These are phyloP conservation scores for Rotaria magnacalcarata DNA, from an alignment of 2,888 invertebrate species.

Conservation along the genomic window DNA sequence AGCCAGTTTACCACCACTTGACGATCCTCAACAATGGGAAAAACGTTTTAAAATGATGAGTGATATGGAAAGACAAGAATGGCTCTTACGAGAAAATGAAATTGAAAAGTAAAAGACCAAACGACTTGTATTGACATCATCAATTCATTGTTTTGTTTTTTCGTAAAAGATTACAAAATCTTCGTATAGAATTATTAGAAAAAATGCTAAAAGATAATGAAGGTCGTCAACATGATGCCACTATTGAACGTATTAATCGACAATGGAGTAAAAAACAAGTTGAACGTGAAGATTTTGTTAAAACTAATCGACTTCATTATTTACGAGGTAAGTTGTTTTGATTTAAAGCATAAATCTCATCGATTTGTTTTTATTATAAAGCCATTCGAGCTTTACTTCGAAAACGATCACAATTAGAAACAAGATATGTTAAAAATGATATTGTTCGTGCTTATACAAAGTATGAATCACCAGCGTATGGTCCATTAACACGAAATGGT, in stretches of 20 bases:
- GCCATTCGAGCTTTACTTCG: constrained; percentile 56
- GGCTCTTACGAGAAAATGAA: constrained; percentile 75
- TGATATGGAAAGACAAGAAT: constrained; percentile 76
- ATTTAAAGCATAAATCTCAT: constrained; percentile 50
- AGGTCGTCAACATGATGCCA: constrained; percentile 57
- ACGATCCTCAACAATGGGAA: constrained; percentile 63
- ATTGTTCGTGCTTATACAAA: constrained; percentile 55
- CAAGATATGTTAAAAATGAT: constrained; percentile 52
- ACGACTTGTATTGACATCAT: too few relatives aligned
- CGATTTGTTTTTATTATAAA: constrained; percentile 48
- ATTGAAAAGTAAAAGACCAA: constrained; percentile 54
- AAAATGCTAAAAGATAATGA: constrained; percentile 65
- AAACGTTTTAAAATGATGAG: constrained; percentile 68
- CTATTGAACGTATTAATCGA: constrained; percentile 57
- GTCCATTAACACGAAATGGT: constrained; percentile 58
- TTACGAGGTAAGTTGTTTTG: constrained; percentile 53
- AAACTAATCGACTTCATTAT: constrained; percentile 57
- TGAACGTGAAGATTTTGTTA: constrained; percentile 54
- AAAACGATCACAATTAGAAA: constrained; percentile 53
- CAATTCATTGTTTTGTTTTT: neutral
- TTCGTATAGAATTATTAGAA: constrained; percentile 69
- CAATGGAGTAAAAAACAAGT: constrained; percentile 58
- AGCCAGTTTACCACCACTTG: constrained; percentile 64
- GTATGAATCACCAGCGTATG: constrained; percentile 56
- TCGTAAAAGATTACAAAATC: constrained; percentile 63